These are phyloP conservation scores for Apocheima hispidaria DNA, from an alignment of 2,888 invertebrate genomes.

Conservation along the genomic window DNA sequence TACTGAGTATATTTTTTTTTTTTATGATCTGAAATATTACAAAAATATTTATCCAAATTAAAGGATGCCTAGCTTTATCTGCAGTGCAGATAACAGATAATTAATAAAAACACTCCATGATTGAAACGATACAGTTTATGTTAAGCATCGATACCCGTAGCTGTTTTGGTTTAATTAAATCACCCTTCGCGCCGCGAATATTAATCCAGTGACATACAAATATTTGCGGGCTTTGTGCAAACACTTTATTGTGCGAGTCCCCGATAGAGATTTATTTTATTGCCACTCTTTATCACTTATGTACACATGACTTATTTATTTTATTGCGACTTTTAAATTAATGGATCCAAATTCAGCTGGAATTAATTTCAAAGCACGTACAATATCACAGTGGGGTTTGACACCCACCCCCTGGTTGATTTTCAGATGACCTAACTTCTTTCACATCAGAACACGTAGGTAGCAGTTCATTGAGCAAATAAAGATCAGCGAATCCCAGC, in stretches of 20 bases:
- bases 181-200: conserved; percentile 60
- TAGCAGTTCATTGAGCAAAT: conserved; percentile 52
- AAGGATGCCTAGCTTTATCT: not conserved
- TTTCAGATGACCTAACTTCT: conserved; percentile 54
- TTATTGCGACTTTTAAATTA: conserved; percentile 20
- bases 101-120: conserved; percentile 35
- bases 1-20: no score
- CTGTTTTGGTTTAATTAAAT: conserved; percentile 80
- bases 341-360: not conserved
- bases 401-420: conserved; percentile 15
- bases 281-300: conserved; percentile 68
- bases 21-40: no score
- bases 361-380: not conserved
- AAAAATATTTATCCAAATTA: not conserved
- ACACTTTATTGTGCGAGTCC: conserved; percentile 67
- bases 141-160: conserved; percentile 49
- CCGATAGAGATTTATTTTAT: conserved; percentile 73
- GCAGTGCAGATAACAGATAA: conserved; percentile 11
- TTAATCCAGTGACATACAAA: conserved; percentile 64
- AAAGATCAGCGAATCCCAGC: conserved; percentile 55
- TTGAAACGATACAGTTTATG: conserved; percentile 37
- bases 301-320: conserved; percentile 55
- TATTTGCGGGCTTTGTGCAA: conserved; percentile 73
- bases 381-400: not conserved
- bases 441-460: conserved; percentile 33